Conservation (phyloP, 37 sponge, comb jelly and placozoan species). For the Cladorhizidae sp. region DNA sequence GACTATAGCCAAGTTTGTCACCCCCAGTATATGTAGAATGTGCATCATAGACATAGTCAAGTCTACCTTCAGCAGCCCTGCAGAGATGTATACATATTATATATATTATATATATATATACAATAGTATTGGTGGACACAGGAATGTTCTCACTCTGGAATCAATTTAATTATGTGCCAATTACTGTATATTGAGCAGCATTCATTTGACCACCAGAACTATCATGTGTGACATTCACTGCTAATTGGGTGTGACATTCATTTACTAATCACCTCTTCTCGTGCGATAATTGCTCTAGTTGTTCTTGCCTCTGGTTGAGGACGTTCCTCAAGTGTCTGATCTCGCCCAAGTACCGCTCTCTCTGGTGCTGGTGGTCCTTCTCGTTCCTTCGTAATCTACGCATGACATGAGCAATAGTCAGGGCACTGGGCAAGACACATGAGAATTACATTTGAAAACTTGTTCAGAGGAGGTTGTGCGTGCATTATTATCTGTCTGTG, state of each 20-base stretch:
- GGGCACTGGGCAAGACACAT: too few relatives aligned
- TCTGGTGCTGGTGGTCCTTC: constrained; percentile 3
- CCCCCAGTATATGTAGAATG: background rate
- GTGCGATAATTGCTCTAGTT: background rate
- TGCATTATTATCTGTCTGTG: too few relatives aligned
- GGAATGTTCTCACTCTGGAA: too few relatives aligned
- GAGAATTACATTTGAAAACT: too few relatives aligned
- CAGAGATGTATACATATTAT: background rate
- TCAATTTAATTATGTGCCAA: too few relatives aligned
- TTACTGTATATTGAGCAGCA: too few relatives aligned
- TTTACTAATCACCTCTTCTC: constrained; percentile 3
- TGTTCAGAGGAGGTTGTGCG: too few relatives aligned
- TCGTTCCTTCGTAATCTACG: constrained; percentile 4
- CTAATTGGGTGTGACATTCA: too few relatives aligned
- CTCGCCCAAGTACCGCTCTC: constrained; percentile 14
- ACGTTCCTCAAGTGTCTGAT: constrained; percentile 7
- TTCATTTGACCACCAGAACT: too few relatives aligned
- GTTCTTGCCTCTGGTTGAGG: constrained; percentile 16
- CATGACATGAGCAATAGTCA: background rate
- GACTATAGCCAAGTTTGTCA: background rate
- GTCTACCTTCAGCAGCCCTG: constrained; percentile 9
- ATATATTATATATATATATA: background rate
- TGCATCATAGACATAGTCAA: background rate
- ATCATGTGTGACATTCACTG: too few relatives aligned
- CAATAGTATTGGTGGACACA: background rate